phyloP scores from a whole-genome alignment of 2,113 vertebrate species.

The Grammatotria lemairii region DNA sequence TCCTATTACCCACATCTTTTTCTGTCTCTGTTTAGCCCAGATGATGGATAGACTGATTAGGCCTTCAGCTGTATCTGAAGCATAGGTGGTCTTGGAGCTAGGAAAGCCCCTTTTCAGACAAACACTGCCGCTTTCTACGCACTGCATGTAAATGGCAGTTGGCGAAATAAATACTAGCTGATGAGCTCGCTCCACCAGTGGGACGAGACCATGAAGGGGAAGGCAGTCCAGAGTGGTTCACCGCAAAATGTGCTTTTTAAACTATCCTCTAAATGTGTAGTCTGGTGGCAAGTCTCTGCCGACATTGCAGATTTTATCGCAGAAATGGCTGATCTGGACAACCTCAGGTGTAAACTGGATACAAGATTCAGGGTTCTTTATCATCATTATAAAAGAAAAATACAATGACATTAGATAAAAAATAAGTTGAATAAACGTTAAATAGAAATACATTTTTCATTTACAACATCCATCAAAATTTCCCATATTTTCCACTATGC shows the following conservation, averaged over 20 bases:
- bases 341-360: neutral
- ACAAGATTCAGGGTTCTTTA: neutral
- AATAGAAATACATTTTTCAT: neutral
- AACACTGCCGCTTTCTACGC: neutral
- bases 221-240: neutral
- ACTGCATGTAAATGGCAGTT: neutral
- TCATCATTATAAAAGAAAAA: neutral
- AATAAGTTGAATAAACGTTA: neutral
- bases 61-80: conserved; percentile 9
- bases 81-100: neutral
- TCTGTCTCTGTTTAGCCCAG: neutral
- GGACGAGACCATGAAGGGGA: neutral
- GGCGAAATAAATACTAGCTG: neutral
- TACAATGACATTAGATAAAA: neutral
- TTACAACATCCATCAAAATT: neutral
- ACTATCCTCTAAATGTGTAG: neutral
- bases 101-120: neutral
- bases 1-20: neutral
- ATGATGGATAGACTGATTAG: conserved; percentile 27
- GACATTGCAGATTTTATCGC: neutral
- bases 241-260: neutral
- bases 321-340: neutral
- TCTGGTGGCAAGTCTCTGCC: neutral
- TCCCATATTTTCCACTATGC: neutral
- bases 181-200: neutral